A percentile compares a stretch with the other conserved stretches of the same genome.
Evolutionary conservation across 2,797 vertebrate genomes (phyloP).

Genomic region (Coregonus suidteri): DNA sequence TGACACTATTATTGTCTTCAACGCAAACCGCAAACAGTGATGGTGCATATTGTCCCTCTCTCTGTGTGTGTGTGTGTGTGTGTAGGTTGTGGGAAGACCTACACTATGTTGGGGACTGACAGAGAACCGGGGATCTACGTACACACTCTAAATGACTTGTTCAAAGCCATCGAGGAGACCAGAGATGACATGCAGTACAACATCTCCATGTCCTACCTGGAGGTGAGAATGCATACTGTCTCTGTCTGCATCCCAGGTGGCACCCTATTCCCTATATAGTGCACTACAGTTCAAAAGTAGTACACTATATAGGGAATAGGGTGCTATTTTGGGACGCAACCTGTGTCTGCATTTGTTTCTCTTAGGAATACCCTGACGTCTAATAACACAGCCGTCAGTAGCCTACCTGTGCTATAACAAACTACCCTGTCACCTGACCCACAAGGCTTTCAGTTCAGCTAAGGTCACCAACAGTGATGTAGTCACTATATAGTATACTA

Average conservation of each 20-base stretch:
- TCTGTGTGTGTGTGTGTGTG: slow-evolving; percentile 13
- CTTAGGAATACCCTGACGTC: neutral
- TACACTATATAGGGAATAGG: no score
- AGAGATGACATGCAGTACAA: slow-evolving; percentile 87
- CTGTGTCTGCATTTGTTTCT: neutral
- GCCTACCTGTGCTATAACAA: neutral
- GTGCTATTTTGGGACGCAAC: no score
- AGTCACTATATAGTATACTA: neutral
- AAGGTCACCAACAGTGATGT: neutral
- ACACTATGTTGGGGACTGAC: slow-evolving; percentile 94
- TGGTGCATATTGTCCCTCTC: neutral
- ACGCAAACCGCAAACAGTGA: no score
- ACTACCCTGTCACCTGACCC: neutral
- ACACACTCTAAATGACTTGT: slow-evolving; percentile 86
- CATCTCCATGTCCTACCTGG: slow-evolving; percentile 92
- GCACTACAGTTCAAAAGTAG: no score
- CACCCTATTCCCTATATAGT: no score
- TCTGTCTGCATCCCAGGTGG: neutral
- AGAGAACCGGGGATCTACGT: slow-evolving; percentile 89
- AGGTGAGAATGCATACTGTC: slow-evolving; percentile 73
- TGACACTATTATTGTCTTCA: no score
- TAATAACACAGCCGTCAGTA: neutral
- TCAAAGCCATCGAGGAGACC: slow-evolving; percentile 87
- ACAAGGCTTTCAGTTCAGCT: neutral
- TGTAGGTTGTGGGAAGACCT: slow-evolving; percentile 92